Evolutionary conservation across 2,888 invertebrate genomes (phyloP), one percentile per base, ranked within the genome.

Genomic region (Diplazon laetatorius): DNA sequence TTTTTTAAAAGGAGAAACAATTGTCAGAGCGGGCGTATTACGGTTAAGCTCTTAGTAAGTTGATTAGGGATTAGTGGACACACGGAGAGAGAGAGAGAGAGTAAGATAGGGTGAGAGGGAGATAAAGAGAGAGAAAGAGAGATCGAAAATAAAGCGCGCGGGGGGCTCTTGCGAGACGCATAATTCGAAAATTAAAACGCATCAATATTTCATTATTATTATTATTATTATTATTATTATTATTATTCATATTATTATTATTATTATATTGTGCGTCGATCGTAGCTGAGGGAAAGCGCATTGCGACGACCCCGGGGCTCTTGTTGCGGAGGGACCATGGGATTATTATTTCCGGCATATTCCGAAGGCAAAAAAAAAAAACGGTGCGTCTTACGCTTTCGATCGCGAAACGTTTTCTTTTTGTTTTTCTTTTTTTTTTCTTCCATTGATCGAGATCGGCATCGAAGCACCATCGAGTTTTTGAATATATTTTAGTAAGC

Each of bases 21-120:
- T 89, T 89, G 90, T 90, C 90, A 88, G 90, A 91, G 89, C 89
- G 90, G 86, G 90, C 90, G 83, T 89, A 87, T 86, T 89, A 89
- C 85, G 83, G 82, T 89, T 91, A 90, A 91, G 90, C 85, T 86
- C 84, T 85, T 88, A 87, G 86, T 87, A 88, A 87, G 85, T 87
- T 86, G 84, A 88, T 90, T 89, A 88, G 85, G 80, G 83, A 86
- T 87, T 90, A 89, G 87, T 84, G 80, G 80, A 85, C 83, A 83
- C 82, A 82, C 82, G 62, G 79, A 81, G 69, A 68, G 65, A 78
- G 71, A 59, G 30, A 79, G 69, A 79, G 65, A 69, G 63, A 77
- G n/a, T n/a, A n/a, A n/a, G 52, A 79, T 79, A 71, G 72, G 74
- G 81, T 81, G 78, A 73, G 42, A 37, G 68, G 60, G 25, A 76